Conservation (phyloP, 2,888 invertebrate species). For the Drosophila melanosoma region DNA sequence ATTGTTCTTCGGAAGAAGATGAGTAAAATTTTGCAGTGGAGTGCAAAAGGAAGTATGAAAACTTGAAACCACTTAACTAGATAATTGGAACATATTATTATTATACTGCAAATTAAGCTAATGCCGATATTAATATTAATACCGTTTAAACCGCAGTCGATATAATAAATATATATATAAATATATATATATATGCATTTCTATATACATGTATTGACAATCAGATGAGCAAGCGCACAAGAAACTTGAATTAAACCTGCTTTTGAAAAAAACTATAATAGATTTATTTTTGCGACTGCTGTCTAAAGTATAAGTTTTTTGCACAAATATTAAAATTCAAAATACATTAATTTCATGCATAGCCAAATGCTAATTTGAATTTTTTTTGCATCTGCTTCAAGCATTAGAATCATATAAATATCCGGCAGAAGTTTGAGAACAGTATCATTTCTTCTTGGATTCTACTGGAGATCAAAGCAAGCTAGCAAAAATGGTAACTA, state of each 20-base stretch:
- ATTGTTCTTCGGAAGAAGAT: slow-evolving; percentile 31
- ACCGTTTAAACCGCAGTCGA: slow-evolving; percentile 27
- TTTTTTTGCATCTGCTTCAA: slow-evolving; percentile 54
- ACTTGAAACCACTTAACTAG: slow-evolving; percentile 52
- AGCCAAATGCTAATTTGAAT: slow-evolving; percentile 68
- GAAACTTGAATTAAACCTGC: slow-evolving; percentile 73
- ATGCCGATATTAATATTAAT: slow-evolving; percentile 44
- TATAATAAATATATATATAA: neutral
- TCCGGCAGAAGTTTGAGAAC: slow-evolving; percentile 42
- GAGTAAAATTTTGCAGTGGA: slow-evolving; percentile 34
- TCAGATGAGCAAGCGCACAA: slow-evolving; percentile 11
- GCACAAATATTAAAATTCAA: slow-evolving; percentile 52
- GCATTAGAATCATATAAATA: slow-evolving; percentile 82
- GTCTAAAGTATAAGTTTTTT: slow-evolving; percentile 42
- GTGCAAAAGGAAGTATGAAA: slow-evolving; percentile 32
- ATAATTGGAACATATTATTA: slow-evolving; percentile 32
- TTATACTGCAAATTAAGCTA: slow-evolving; percentile 43
- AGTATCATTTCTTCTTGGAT: slow-evolving; percentile 81
- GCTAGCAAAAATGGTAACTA: slow-evolving; percentile 74
- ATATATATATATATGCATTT: neutral
- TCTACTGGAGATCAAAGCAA: slow-evolving; percentile 72
- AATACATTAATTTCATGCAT: slow-evolving; percentile 76
- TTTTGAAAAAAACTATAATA: slow-evolving; percentile 74
- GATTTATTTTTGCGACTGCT: slow-evolving; percentile 65
- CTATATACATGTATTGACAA: slow-evolving; percentile 3